A percentile compares a stretch with the other conserved stretches of the same genome.
Conservation (phyloP, 2,797 vertebrate species). For the Arctocebus calabarensis region DNA sequence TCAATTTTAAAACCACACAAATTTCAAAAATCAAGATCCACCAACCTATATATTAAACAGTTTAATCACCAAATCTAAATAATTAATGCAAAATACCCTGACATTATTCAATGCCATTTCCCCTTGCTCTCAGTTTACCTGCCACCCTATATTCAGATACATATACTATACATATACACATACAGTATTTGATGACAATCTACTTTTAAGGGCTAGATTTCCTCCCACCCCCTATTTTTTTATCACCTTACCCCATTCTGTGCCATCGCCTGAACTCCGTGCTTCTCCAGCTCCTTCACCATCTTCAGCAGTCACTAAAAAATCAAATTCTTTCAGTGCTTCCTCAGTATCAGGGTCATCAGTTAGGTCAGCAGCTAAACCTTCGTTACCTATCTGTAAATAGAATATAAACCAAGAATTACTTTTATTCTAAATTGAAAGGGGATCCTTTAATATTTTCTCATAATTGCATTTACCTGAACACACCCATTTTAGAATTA, state of each 20-base stretch:
- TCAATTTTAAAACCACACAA: slow-evolving; percentile 60
- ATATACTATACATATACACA: slow-evolving; percentile 42
- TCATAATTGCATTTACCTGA: neutral
- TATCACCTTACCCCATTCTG: slow-evolving; percentile 96
- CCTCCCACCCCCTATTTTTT: slow-evolving; percentile 54
- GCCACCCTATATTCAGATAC: slow-evolving; percentile 61
- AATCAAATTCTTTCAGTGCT: slow-evolving; percentile 99
- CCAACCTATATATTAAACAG: slow-evolving; percentile 24
- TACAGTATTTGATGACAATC: slow-evolving; percentile 20
- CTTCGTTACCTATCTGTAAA: slow-evolving; percentile 96
- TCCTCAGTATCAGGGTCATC: slow-evolving; percentile 98
- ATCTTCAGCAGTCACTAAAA: slow-evolving; percentile 98
- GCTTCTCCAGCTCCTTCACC: slow-evolving; percentile 98
- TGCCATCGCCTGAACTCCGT: slow-evolving; percentile 98
- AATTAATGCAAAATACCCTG: neutral
- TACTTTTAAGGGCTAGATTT: neutral
- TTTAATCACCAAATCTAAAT: slow-evolving; percentile 58
- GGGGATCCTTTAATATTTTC: neutral
- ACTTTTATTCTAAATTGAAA: slow-evolving; percentile 46
- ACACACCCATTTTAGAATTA: slow-evolving; percentile 17
- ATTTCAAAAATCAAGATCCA: slow-evolving; percentile 49
- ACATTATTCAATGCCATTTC: slow-evolving; percentile 37
- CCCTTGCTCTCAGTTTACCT: slow-evolving; percentile 46
- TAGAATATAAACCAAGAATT: slow-evolving; percentile 60
- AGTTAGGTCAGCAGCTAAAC: slow-evolving; percentile 95